Evolutionary conservation across 2,113 vertebrate genomes (phyloP).

Genomic region (Typhlomys cinereus): DNA sequence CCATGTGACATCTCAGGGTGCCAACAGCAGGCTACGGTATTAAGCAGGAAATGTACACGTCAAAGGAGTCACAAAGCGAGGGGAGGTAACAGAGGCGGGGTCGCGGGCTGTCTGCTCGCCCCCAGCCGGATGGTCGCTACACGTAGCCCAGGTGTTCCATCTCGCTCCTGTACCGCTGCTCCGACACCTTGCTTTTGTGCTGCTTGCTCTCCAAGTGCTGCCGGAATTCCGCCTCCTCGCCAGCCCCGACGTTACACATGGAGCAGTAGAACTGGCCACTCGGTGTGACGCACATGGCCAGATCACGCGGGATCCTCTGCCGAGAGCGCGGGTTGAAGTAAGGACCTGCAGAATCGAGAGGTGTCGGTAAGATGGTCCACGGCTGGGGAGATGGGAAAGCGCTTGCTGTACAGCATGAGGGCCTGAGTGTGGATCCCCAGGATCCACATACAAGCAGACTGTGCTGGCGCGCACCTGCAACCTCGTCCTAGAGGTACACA

Average conservation of each 20-base stretch:
- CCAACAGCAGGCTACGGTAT: conserved; percentile 79
- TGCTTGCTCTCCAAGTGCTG: conserved; percentile 98
- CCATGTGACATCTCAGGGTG: conserved; percentile 74
- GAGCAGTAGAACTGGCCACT: conserved; percentile 99
- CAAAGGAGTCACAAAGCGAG: conserved; percentile 85
- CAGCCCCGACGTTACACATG: conserved; percentile 97
- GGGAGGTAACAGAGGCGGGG: conserved; percentile 80
- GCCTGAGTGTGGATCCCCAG: neutral
- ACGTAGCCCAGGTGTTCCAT: conserved; percentile 98
- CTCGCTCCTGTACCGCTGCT: conserved; percentile 95
- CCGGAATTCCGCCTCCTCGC: conserved; percentile 96
- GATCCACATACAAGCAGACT: neutral
- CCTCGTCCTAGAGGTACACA: neutral
- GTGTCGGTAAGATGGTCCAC: neutral
- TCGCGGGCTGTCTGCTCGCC: conserved; percentile 82
- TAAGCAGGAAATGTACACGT: conserved; percentile 84
- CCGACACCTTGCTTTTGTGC: conserved; percentile 98
- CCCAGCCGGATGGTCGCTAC: conserved; percentile 82
- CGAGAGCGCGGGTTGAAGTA: conserved; percentile 97
- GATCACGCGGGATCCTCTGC: conserved; percentile 96
- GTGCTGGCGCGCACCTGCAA: neutral
- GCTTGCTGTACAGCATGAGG: no score
- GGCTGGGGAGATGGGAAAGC: neutral
- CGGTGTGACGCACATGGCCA: conserved; percentile 98
- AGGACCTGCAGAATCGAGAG: conserved; percentile 87